These are phyloP conservation scores for Rhea americana DNA, from an alignment of 2,113 vertebrate genomes.

Conservation along the genomic window DNA sequence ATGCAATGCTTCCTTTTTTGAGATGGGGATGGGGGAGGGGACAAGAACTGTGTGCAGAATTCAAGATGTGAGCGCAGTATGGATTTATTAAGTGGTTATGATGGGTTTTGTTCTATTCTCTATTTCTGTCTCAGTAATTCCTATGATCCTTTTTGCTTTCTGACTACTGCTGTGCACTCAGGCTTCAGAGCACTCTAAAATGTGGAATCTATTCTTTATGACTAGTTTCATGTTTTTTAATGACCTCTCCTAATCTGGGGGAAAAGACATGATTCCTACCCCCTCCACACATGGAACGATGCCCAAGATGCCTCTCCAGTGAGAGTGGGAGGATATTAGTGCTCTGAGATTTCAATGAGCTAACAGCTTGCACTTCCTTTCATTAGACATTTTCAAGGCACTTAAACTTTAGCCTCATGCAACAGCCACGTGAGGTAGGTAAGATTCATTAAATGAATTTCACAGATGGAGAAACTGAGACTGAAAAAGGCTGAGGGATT, in stretches of 20 bases:
- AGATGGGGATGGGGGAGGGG: background rate
- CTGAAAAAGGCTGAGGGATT: background rate
- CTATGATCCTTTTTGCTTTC: conserved; percentile 24
- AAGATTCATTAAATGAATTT: conserved; percentile 38
- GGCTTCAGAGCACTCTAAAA: conserved; percentile 4
- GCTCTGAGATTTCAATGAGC: conserved; percentile 11
- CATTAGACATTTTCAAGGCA: conserved; percentile 11
- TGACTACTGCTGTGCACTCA: background rate
- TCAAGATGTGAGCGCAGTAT: background rate
- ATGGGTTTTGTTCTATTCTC: conserved; percentile 26
- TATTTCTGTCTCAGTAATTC: conserved; percentile 46
- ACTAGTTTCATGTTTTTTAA: conserved; percentile 27
- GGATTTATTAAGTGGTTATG: conserved; percentile 30
- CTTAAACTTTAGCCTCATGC: background rate
- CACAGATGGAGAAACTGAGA: conserved; percentile 54
- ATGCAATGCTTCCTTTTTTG: background rate
- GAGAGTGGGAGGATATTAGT: background rate
- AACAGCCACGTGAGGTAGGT: conserved; percentile 28
- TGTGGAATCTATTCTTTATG: background rate
- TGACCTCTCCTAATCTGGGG: background rate
- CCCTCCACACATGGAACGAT: background rate
- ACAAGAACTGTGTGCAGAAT: background rate
- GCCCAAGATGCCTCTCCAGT: background rate
- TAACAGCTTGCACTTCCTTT: conserved; percentile 3
- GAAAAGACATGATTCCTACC: background rate